Base-by-base conservation (phyloP, 1,140 invertebrate genomes). In the Meloidogyne hapla region DNA sequence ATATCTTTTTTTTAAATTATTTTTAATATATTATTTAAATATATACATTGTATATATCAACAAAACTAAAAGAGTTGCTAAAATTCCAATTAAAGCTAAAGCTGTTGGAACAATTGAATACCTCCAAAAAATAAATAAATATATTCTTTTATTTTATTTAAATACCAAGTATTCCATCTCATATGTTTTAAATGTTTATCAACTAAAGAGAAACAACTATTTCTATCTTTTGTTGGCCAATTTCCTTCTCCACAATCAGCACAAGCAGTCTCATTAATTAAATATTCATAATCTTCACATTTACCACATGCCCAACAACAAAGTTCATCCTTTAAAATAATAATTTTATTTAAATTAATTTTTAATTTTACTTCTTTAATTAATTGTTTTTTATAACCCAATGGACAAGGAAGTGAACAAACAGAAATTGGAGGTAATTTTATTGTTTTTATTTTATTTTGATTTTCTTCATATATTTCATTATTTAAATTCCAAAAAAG, bases 381-480 rank as follows among this genome's bases (percentile, higher is more conserved):
- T 18, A 87, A 62, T 72, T 88, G 84, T 72, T 86, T 88, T 72
- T 76, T 69, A 68, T 78, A 85, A 9, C 85, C 85, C 10, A 64
- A 42, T 38, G 90, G 88, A 81, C 92, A 92, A 26, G 90, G 89
- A 56, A 90, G 88, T 80, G 91, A 92, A 85, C 92, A 92, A 18
- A 90, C 88, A 33, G 92, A 92, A 38, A 88, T 86, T 8, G 91
- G 91, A 38, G 89, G 88, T 25, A 56, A 18, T 72, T 67, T 38
- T 48, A 40, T n/a, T n/a, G 8, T 42, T 67, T 67, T 42, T 63
- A 23, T 26, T 63, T 63, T 26, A 26, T 63, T 26, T 26, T 26
- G 62, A 42, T 67, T 42, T 42, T 25, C 65, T 42, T 33, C 25
- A 6, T 33, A 6, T 45, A n/a, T 28, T 5, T 65, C 12, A 56